These are phyloP conservation scores for Strix aluco DNA, from an alignment of 2,113 vertebrate genomes.

Conservation along the genomic window DNA sequence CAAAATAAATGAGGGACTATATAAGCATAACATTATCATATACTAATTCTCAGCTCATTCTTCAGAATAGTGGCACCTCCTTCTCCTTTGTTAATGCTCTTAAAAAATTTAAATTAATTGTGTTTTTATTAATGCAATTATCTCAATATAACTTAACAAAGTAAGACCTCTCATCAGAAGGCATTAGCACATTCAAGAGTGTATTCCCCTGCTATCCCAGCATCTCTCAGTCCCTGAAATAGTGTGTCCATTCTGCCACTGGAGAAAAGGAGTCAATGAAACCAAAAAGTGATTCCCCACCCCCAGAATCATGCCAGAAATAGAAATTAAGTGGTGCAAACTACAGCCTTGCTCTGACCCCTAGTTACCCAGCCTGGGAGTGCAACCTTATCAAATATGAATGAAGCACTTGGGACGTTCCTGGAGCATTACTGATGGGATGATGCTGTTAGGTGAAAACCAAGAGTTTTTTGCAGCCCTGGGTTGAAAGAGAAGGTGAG, in stretches of 20 bases:
- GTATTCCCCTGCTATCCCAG: not conserved
- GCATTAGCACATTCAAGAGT: not conserved
- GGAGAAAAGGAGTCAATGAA: not conserved
- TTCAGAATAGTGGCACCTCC: not conserved
- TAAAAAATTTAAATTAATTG: not conserved
- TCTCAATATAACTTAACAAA: slow-evolving; percentile 18
- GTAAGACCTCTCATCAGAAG: slow-evolving; percentile 1
- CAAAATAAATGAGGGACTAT: not conserved
- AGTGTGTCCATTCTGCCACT: not conserved
- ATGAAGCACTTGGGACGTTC: not conserved
- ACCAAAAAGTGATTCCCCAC: not conserved
- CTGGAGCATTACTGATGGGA: not conserved
- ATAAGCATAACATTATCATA: slow-evolving; percentile 21
- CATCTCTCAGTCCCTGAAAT: not conserved
- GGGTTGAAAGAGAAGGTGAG: not conserved
- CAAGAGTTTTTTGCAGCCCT: not conserved
- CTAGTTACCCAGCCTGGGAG: not conserved
- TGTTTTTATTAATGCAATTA: slow-evolving; percentile 66
- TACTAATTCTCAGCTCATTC: slow-evolving; percentile 22
- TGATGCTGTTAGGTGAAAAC: not conserved
- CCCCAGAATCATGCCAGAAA: not conserved
- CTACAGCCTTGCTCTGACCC: not conserved
- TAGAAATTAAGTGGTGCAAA: not conserved
- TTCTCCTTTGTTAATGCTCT: slow-evolving; percentile 26
- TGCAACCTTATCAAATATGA: not conserved